A percentile compares a stretch with the other conserved stretches of the same genome.
phyloP scores from a whole-genome alignment of 1,140 invertebrate genomes.

The Andricus grossulariae region DNA sequence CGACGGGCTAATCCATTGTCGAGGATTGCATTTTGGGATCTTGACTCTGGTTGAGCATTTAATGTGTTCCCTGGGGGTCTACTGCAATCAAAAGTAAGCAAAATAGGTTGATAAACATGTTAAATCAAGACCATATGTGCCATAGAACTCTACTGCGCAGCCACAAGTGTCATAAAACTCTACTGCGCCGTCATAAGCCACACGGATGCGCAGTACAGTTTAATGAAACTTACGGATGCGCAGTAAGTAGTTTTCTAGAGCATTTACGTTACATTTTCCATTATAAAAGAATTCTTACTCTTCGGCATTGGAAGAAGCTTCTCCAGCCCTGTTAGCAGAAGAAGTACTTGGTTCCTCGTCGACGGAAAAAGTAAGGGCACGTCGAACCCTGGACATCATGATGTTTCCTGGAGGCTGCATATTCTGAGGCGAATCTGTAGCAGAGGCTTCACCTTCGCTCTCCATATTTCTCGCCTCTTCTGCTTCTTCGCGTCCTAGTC shows the following conservation, averaged over 20 bases:
- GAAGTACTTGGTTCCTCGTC: constrained; percentile 63
- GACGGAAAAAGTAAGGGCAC: constrained; percentile 57
- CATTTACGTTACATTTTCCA: background rate
- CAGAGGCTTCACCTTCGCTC: constrained; percentile 41
- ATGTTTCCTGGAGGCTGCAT: constrained; percentile 56
- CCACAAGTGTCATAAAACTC: no score
- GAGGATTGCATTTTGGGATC: constrained; percentile 50
- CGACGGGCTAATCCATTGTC: constrained; percentile 55
- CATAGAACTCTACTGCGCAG: background rate
- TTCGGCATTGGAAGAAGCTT: constrained; percentile 57
- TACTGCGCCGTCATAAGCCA: background rate
- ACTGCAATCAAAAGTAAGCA: constrained; percentile 49
- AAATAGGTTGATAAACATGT: constrained; percentile 20
- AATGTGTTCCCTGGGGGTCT: constrained; percentile 65
- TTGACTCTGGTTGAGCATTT: constrained; percentile 57
- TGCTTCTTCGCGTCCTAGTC: constrained; percentile 50
- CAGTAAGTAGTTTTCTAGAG: background rate
- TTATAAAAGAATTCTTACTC: constrained; percentile 52
- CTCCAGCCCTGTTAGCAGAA: constrained; percentile 46
- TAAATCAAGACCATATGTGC: background rate
- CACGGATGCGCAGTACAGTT: background rate
- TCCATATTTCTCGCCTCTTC: constrained; percentile 49
- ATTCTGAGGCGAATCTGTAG: constrained; percentile 57
- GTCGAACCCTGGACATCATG: constrained; percentile 56
- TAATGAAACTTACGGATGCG: background rate